These are phyloP conservation scores for Odontomachus brunneus DNA, from an alignment of 1,140 invertebrate genomes.

Conservation along the genomic window DNA sequence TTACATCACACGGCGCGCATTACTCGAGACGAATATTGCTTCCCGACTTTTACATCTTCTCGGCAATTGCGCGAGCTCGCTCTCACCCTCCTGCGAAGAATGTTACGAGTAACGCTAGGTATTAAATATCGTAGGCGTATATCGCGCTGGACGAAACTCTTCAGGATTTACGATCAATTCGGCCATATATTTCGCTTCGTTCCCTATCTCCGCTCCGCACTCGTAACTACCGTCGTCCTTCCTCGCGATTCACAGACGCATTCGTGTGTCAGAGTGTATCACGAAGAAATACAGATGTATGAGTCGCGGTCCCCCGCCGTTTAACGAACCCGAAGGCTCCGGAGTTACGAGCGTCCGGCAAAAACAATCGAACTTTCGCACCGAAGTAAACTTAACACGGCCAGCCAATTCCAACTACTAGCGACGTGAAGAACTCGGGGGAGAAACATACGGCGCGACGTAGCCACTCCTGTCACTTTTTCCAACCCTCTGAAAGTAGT, in stretches of 20 bases:
- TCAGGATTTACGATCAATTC: constrained; percentile 37
- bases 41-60: too few species aligned
- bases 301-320: background rate
- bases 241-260: background rate
- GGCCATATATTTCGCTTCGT: constrained; percentile 31
- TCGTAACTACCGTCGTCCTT: background rate
- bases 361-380: constrained; percentile 47
- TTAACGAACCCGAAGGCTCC: constrained; percentile 28
- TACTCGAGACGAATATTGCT: too few species aligned
- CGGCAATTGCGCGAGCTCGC: background rate
- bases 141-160: background rate
- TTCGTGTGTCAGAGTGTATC: constrained; percentile 30
- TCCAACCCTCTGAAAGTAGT: background rate
- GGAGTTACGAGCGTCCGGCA: constrained; percentile 24
- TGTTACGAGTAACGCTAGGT: background rate
- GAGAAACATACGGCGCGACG: background rate
- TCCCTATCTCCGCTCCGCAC: constrained; percentile 37
- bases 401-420: constrained; percentile 1
- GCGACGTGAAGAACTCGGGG: background rate
- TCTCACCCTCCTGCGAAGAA: background rate
- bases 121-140: constrained; percentile 18
- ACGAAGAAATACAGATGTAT: background rate
- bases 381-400: constrained; percentile 12
- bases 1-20: too few species aligned
- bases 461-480: constrained; percentile 1